Evolutionary conservation across 2,888 invertebrate species (phyloP).

Genomic region (Tinea semifulvella): DNA sequence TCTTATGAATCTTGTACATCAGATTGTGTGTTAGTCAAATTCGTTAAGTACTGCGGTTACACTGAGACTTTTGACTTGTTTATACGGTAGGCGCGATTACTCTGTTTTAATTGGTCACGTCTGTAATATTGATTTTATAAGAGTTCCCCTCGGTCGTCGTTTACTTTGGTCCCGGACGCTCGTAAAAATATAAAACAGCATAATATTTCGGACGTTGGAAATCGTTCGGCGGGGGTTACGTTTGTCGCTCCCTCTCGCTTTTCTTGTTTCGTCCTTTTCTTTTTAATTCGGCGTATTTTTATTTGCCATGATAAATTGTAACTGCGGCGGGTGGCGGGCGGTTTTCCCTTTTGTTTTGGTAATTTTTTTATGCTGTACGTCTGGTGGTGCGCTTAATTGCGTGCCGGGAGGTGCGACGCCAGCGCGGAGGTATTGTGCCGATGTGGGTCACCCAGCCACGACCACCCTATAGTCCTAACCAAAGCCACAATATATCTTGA

Average conservation of each 20-base stretch:
- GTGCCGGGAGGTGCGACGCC: conserved; percentile 32
- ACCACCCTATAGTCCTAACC: neutral
- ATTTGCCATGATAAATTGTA: conserved; percentile 67
- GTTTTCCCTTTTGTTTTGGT: conserved; percentile 56
- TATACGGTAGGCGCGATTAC: conserved; percentile 2
- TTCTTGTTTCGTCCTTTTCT: conserved; percentile 58
- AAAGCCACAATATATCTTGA: too few species aligned
- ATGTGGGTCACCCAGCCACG: conserved; percentile 44
- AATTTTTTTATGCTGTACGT: conserved; percentile 54
- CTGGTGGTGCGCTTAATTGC: conserved; percentile 57
- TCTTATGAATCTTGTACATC: too few species aligned
- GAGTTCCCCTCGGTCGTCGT: conserved; percentile 29
- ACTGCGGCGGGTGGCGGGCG: conserved; percentile 35
- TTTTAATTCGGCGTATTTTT: conserved; percentile 64
- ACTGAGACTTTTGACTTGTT: neutral
- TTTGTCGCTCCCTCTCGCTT: conserved; percentile 46
- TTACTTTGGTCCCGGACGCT: conserved; percentile 27
- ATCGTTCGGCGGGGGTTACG: conserved; percentile 30
- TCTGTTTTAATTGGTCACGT: conserved; percentile 31
- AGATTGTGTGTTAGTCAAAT: too few species aligned
- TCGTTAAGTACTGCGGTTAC: too few species aligned
- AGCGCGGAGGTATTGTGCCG: conserved; percentile 50
- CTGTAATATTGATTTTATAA: conserved; percentile 35
- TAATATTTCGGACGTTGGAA: conserved; percentile 41
- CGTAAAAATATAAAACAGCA: conserved; percentile 40